Percentiles rank a stretch among this genome's conserved stretches.
Conservation (phyloP, 2,113 vertebrate species). For the Nasalis larvatus region DNA sequence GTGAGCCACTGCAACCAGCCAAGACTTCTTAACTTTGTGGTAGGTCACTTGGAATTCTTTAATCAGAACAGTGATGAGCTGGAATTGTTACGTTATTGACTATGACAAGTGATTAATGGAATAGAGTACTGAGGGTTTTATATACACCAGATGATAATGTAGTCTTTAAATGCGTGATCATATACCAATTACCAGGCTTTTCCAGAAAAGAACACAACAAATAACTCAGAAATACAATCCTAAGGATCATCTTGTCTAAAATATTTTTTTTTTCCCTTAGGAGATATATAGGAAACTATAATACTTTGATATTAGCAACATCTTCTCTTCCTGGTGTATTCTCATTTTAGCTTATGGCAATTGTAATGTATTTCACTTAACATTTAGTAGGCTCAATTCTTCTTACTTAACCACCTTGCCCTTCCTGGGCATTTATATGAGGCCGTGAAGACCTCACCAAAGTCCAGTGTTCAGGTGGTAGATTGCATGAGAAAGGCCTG, state of each 20-base stretch:
- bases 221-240: conserved; percentile 16
- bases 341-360: background rate
- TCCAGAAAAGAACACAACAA: background rate
- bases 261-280: background rate
- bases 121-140: background rate
- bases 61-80: conserved; percentile 25
- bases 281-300: conserved; percentile 27
- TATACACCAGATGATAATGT: background rate
- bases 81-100: background rate
- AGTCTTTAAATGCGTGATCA: background rate
- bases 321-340: background rate
- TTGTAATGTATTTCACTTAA: background rate
- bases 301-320: conserved; percentile 7
- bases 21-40: background rate
- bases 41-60: conserved; percentile 23
- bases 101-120: conserved; percentile 19
- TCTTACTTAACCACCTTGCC: background rate
- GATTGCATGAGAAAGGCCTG: background rate
- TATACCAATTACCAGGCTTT: background rate
- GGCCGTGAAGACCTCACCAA: background rate
- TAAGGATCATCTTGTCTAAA: background rate
- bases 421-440: background rate
- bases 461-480: background rate
- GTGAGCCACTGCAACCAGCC: too few species aligned
- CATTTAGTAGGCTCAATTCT: background rate